Percentiles rank a stretch among this genome's conserved stretches.
These are phyloP conservation scores for Nemurella pictetii DNA, from an alignment of 2,888 invertebrate species.

Conservation along the genomic window DNA sequence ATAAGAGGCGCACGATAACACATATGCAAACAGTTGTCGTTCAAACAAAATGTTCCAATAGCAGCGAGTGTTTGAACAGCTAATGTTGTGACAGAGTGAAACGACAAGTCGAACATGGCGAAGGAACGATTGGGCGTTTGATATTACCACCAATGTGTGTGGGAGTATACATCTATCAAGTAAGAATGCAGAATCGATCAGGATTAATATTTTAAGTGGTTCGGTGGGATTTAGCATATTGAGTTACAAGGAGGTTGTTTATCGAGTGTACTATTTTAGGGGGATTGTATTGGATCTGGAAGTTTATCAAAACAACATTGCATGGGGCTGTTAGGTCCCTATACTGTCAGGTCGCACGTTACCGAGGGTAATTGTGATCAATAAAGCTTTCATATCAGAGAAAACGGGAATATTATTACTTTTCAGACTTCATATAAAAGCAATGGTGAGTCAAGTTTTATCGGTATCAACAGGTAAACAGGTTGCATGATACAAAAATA, in stretches of 20 bases:
- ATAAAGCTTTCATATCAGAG: not conserved
- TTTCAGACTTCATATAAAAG: no score
- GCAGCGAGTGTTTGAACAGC: not conserved
- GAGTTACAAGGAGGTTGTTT: not conserved
- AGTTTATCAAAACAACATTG: not conserved
- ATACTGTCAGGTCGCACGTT: not conserved
- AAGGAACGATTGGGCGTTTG: not conserved
- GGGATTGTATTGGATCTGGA: not conserved
- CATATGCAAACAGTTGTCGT: not conserved
- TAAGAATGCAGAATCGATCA: not conserved
- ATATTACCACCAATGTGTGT: not conserved
- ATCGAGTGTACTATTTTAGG: not conserved
- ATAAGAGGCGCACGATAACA: not conserved
- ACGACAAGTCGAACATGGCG: not conserved
- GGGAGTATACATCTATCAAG: not conserved
- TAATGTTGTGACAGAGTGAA: no score
- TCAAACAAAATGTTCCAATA: not conserved
- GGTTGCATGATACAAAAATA: no score
- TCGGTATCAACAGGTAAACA: no score
- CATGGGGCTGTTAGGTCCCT: not conserved
- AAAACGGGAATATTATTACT: not conserved
- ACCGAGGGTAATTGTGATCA: not conserved
- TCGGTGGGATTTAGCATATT: not conserved
- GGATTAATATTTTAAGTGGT: constrained; percentile 13
- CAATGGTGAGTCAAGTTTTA: no score